Conservation (phyloP, 2,113 vertebrate genomes). For the Tragelaphus buxtoni region DNA sequence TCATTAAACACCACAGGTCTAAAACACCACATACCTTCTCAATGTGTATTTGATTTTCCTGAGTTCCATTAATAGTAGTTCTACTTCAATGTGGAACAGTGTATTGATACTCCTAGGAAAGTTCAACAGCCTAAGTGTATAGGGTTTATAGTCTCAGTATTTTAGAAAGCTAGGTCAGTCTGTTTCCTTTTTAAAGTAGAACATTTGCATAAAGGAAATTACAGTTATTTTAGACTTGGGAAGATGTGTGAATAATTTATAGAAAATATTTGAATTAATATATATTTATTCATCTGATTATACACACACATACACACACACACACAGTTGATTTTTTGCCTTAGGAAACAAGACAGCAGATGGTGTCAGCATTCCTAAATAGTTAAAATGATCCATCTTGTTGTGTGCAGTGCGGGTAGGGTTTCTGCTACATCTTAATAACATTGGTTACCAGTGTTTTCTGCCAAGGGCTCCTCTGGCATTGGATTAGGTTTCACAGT, state of each 20-base stretch:
- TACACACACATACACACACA: not conserved
- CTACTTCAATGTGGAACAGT: not conserved
- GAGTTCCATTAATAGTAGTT: not conserved
- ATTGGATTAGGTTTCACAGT: slow-evolving; percentile 52
- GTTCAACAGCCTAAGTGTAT: not conserved
- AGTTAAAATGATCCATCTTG: slow-evolving; percentile 37
- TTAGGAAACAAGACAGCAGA: not conserved
- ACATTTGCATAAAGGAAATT: not conserved
- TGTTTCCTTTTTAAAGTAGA: slow-evolving; percentile 14
- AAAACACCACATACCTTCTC: not conserved
- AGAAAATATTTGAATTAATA: not conserved
- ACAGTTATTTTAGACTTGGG: not conserved
- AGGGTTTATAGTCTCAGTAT: not conserved
- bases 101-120: not conserved
- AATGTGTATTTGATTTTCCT: not conserved
- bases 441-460: slow-evolving; percentile 44
- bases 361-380: not conserved
- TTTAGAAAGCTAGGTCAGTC: slow-evolving; percentile 10
- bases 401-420: not conserved
- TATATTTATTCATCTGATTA: not conserved
- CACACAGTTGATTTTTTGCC: slow-evolving; percentile 4
- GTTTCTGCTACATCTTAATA: slow-evolving; percentile 51
- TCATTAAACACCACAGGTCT: not conserved
- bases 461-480: slow-evolving; percentile 41
- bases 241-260: slow-evolving; percentile 37